These are phyloP conservation scores for Spilogale gracilis DNA, from an alignment of 2,113 vertebrate species.

Conservation along the genomic window DNA sequence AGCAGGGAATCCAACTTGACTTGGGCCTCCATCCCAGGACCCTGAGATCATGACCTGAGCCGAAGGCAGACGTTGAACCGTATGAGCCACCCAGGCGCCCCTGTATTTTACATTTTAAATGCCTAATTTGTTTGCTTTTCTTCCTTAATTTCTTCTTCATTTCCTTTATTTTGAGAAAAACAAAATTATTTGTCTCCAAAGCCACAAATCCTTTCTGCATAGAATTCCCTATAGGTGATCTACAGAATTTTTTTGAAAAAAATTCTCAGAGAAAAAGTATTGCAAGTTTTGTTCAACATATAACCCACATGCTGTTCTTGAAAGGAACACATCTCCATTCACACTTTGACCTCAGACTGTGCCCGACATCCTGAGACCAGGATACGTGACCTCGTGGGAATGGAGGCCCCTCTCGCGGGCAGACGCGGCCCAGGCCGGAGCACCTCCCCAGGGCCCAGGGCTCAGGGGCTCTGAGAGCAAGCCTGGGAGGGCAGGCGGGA, in stretches of 20 bases:
- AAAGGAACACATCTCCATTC: background rate
- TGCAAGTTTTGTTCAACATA: background rate
- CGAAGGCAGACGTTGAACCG: background rate
- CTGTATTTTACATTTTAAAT: background rate
- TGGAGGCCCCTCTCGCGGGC: fast-evolving
- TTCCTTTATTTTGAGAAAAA: background rate
- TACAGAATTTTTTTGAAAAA: background rate
- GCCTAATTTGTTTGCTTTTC: background rate
- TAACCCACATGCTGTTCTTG: background rate
- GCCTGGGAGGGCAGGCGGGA: fast-evolving
- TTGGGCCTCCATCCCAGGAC: background rate
- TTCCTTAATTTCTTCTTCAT: background rate
- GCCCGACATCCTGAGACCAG: no score
- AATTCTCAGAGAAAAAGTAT: background rate
- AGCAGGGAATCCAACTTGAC: background rate
- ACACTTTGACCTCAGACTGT: no score
- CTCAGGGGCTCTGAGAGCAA: fast-evolving
- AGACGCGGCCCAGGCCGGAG: fast-evolving
- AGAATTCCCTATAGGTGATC: background rate
- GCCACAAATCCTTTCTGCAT: background rate
- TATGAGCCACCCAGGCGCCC: background rate
- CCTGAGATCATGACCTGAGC: background rate
- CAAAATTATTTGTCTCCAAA: background rate
- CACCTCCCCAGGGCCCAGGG: fast-evolving
- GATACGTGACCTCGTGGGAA: background rate